Conservation (phyloP, 2,888 invertebrate genomes). For the Drosophila heteroneura region DNA sequence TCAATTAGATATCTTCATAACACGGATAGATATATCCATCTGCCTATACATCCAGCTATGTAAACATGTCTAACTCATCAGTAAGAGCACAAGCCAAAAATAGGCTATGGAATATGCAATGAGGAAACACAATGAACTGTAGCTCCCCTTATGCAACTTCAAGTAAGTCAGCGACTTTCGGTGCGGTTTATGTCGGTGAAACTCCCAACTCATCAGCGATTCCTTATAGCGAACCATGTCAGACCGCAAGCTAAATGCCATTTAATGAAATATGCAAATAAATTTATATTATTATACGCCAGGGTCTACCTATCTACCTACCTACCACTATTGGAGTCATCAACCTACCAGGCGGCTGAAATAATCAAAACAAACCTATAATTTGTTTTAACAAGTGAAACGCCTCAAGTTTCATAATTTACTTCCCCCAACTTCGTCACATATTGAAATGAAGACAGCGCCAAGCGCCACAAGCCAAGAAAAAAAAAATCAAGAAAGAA, state of each 20-base stretch:
- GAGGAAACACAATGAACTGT: not conserved
- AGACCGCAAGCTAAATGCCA: conserved; percentile 43
- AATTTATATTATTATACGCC: conserved; percentile 66
- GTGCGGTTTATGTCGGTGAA: not conserved
- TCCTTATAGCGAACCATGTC: conserved; percentile 4
- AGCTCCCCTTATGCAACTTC: not conserved
- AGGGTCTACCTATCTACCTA: conserved; percentile 41
- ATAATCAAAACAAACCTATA: conserved; percentile 80
- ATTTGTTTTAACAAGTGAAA: conserved; percentile 80
- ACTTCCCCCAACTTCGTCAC: conserved; percentile 20
- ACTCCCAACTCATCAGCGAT: conserved; percentile 29
- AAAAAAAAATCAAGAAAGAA: conserved; percentile 16
- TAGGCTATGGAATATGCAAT: not conserved
- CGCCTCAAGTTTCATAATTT: conserved; percentile 74
- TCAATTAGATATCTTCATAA: not conserved
- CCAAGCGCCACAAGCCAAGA: conserved; percentile 50
- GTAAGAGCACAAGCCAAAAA: not conserved
- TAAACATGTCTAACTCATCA: not conserved
- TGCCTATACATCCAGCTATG: too few species aligned
- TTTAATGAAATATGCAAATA: conserved; percentile 73
- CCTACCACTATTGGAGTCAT: conserved; percentile 27
- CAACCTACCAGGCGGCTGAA: conserved; percentile 36
- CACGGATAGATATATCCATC: not conserved
- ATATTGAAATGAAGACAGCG: conserved; percentile 53
- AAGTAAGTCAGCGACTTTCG: conserved; percentile 8